Conservation (phyloP, 2,113 vertebrate species). For the Salvelinus fontinalis region DNA sequence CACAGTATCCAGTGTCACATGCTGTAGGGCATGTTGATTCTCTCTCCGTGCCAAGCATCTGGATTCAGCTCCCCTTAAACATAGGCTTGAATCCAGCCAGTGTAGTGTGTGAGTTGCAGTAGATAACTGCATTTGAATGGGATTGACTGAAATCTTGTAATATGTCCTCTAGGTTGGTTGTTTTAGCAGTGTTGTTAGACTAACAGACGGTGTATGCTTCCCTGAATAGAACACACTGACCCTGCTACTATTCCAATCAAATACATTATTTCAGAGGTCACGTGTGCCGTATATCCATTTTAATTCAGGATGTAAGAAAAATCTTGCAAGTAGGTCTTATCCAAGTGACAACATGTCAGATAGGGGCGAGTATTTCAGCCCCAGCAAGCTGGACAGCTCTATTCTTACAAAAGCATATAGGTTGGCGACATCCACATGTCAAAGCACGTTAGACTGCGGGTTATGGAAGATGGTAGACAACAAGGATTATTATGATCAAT, state of each 20-base stretch:
- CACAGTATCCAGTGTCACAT: slow-evolving; percentile 44
- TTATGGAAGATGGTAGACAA: not conserved
- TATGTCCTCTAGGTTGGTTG: slow-evolving; percentile 41
- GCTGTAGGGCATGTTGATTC: slow-evolving; percentile 56
- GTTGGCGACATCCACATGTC: not conserved
- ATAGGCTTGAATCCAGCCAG: slow-evolving; percentile 53
- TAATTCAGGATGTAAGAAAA: not conserved
- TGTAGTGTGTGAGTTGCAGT: slow-evolving; percentile 44
- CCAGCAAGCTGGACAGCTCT: not conserved
- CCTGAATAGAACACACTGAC: too few relatives aligned
- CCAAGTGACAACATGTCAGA: not conserved
- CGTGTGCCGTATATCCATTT: not conserved
- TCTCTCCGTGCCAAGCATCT: slow-evolving; percentile 59
- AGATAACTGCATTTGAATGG: slow-evolving; percentile 62
- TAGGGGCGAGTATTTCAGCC: not conserved
- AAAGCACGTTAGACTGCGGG: not conserved
- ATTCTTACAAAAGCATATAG: too few relatives aligned
- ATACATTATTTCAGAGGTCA: not conserved
- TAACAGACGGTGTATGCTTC: not conserved
- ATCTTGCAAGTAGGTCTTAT: not conserved
- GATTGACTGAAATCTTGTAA: slow-evolving; percentile 61
- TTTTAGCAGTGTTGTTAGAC: not conserved
- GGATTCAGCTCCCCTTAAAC: slow-evolving; percentile 51
- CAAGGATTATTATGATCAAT: not conserved
- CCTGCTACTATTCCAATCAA: too few relatives aligned